These are phyloP conservation scores for Echinometra lucunter DNA, from an alignment of 53 echinoderm and acorn worm species.

Conservation along the genomic window DNA sequence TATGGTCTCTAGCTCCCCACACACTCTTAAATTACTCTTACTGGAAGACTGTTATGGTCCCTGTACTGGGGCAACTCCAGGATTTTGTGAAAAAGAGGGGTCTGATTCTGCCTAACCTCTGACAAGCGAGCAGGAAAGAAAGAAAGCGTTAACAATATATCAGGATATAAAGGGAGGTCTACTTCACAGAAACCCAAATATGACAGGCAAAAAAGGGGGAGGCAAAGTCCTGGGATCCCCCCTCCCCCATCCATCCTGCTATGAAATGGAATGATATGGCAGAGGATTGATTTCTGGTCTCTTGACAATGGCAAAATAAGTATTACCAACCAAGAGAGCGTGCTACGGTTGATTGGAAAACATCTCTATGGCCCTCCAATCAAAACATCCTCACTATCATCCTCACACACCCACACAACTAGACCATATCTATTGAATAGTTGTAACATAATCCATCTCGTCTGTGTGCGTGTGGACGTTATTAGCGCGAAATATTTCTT, in stretches of 20 bases:
- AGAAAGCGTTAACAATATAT: no score
- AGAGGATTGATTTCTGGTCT: conserved; percentile 42
- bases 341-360: conserved; percentile 23
- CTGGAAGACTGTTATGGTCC: background rate
- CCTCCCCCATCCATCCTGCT: no score
- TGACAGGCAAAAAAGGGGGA: no score
- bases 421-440: background rate
- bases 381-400: conserved; percentile 25
- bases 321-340: conserved; percentile 25
- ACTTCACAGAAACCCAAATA: no score
- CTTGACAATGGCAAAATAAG: conserved; percentile 43
- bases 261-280: conserved; percentile 24
- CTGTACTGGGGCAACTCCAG: no score
- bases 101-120: no score
- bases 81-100: no score
- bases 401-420: background rate
- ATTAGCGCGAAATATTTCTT: conserved; percentile 29
- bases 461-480: background rate
- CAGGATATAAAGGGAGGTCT: no score
- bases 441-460: conserved; percentile 20
- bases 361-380: conserved; percentile 3
- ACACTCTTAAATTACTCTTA: background rate
- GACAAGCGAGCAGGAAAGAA: no score
- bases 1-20: background rate
- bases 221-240: no score